Evolutionary conservation across 2,113 vertebrate species (phyloP).

Genomic region (Syngnathoides biaculeatus): DNA sequence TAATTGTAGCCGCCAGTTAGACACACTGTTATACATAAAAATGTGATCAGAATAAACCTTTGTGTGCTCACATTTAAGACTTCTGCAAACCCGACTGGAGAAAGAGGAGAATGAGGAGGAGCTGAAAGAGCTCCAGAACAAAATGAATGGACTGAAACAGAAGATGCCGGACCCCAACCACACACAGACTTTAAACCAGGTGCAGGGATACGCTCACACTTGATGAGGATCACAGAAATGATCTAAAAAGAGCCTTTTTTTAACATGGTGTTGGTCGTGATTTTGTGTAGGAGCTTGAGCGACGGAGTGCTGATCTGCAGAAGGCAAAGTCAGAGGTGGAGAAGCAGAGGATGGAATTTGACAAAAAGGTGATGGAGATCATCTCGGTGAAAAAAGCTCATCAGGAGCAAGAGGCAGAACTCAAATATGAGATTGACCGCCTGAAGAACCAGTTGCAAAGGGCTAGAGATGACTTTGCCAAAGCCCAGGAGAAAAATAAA

Average conservation of each 20-base stretch:
- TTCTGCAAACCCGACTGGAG: conserved; percentile 85
- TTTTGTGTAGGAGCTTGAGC: conserved; percentile 74
- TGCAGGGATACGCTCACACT: conserved; percentile 9
- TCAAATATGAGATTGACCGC: conserved; percentile 70
- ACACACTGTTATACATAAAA: background rate
- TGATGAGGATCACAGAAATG: background rate
- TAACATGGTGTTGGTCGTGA: background rate
- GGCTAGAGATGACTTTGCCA: conserved; percentile 71
- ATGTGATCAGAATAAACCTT: conserved; percentile 1
- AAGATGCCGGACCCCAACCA: conserved; percentile 70
- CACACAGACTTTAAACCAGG: conserved; percentile 66
- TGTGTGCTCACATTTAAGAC: conserved; percentile 60
- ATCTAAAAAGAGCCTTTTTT: background rate
- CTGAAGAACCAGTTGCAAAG: conserved; percentile 73
- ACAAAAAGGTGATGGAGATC: conserved; percentile 80
- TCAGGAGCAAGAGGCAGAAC: conserved; percentile 77
- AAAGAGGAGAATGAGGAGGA: conserved; percentile 94
- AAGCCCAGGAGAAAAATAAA: conserved; percentile 72
- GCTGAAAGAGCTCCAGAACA: conserved; percentile 79
- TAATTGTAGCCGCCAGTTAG: conserved; percentile 17
- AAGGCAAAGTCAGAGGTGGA: conserved; percentile 68
- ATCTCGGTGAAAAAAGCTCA: conserved; percentile 74
- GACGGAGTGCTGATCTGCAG: conserved; percentile 61
- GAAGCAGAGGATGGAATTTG: conserved; percentile 63
- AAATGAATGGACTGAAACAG: conserved; percentile 68